A percentile compares a stretch with the other conserved stretches of the same genome.
phyloP scores from a whole-genome alignment of 1,140 invertebrate species.

The Plectrocnemia conspersa region DNA sequence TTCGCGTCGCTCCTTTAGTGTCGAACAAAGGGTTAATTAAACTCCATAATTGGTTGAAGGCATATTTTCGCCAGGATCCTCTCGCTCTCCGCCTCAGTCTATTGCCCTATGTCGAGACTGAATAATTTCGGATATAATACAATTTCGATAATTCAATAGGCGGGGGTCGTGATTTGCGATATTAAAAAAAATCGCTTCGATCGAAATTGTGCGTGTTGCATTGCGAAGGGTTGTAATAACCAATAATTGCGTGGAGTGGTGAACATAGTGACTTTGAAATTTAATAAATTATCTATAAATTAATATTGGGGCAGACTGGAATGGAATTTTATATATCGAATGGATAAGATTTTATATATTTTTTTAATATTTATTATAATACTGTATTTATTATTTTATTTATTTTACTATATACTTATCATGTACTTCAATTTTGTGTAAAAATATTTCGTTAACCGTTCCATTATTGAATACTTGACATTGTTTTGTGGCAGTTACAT shows the following conservation, averaged over 20 bases:
- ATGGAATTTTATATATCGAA: no score
- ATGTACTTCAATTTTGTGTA: no score
- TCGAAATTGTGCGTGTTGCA: no score
- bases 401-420: no score
- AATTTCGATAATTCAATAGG: slow-evolving; percentile 30
- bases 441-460: no score
- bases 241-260: no score
- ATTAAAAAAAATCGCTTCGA: not conserved
- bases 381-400: not conserved
- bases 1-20: slow-evolving; percentile 25
- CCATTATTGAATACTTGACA: no score
- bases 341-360: slow-evolving; percentile 12
- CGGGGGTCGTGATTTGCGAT: not conserved
- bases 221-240: no score
- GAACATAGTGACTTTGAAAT: no score
- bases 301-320: no score
- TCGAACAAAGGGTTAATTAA: slow-evolving; percentile 36
- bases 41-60: slow-evolving; percentile 33
- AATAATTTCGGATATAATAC: slow-evolving; percentile 32
- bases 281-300: no score
- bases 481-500: no score
- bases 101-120: slow-evolving; percentile 11
- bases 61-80: slow-evolving; percentile 25
- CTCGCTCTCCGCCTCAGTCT: slow-evolving; percentile 9
- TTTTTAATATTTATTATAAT: slow-evolving; percentile 7